These are phyloP conservation scores for Aleadryas rufinucha DNA, from an alignment of 2,113 vertebrate genomes.

Conservation along the genomic window DNA sequence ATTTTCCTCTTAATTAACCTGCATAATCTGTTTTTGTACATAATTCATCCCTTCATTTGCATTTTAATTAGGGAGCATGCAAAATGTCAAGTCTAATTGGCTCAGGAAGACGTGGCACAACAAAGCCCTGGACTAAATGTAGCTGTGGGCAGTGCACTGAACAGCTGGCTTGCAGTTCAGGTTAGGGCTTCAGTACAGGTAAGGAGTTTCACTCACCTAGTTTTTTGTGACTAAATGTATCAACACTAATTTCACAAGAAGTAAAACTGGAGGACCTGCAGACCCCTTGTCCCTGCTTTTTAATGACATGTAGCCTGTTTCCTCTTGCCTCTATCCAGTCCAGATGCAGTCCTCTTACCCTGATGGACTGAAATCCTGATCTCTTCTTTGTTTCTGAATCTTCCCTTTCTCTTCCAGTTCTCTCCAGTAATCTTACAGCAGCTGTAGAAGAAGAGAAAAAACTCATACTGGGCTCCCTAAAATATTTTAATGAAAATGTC, in stretches of 20 bases:
- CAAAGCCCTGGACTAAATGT: slow-evolving; percentile 42
- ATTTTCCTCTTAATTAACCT: slow-evolving; percentile 71
- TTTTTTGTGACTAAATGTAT: background rate
- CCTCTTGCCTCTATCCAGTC: background rate
- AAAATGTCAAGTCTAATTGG: slow-evolving; percentile 78
- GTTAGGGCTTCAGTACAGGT: background rate
- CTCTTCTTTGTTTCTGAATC: background rate
- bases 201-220: background rate
- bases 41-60: slow-evolving; percentile 72
- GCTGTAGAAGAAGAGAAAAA: background rate
- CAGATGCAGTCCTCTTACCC: background rate
- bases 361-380: background rate
- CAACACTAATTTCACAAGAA: background rate
- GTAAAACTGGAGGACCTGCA: background rate
- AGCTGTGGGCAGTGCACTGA: background rate
- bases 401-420: background rate
- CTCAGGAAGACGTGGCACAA: slow-evolving; percentile 56
- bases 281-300: background rate
- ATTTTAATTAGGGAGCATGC: slow-evolving; percentile 72
- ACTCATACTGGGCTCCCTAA: background rate
- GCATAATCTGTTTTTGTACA: slow-evolving; percentile 60
- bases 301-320: background rate
- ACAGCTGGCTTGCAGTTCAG: slow-evolving; percentile 35
- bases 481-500: background rate
- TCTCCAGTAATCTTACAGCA: background rate